These are phyloP conservation scores for Corythucha ciliata DNA, from an alignment of 2,888 invertebrate genomes.

Conservation along the genomic window DNA sequence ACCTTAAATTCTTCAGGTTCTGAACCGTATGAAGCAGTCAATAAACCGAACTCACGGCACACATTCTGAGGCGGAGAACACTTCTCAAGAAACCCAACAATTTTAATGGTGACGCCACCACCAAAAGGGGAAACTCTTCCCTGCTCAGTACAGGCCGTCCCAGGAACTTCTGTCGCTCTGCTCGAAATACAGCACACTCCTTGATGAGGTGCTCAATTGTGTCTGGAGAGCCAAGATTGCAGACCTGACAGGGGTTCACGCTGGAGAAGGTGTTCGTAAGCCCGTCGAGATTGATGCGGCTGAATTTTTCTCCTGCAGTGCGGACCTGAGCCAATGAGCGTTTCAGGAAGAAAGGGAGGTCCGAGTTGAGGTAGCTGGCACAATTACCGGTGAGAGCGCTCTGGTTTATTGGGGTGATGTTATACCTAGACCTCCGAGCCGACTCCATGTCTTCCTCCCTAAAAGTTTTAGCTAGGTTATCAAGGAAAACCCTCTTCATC, in stretches of 20 bases:
- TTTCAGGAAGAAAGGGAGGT: background rate
- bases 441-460: background rate
- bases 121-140: background rate
- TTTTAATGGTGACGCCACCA: background rate
- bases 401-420: background rate
- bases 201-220: background rate
- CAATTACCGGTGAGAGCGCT: background rate
- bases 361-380: background rate
- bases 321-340: background rate
- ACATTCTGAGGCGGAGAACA: background rate
- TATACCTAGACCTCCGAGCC: background rate
- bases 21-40: too few species aligned
- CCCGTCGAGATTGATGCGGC: background rate
- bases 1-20: too few species aligned
- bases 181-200: slow-evolving; percentile 2
- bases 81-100: background rate
- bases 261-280: background rate
- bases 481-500: background rate
- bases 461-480: background rate
- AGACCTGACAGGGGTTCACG: slow-evolving; percentile 1
- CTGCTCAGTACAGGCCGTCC: background rate
- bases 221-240: slow-evolving; percentile 7
- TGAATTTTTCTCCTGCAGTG: slow-evolving; percentile 1
- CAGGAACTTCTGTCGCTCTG: slow-evolving; percentile 2
- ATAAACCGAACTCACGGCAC: too few species aligned